Evolutionary conservation across 2,888 invertebrate genomes (phyloP).

Genomic region (Entomobrya multifasciata): DNA sequence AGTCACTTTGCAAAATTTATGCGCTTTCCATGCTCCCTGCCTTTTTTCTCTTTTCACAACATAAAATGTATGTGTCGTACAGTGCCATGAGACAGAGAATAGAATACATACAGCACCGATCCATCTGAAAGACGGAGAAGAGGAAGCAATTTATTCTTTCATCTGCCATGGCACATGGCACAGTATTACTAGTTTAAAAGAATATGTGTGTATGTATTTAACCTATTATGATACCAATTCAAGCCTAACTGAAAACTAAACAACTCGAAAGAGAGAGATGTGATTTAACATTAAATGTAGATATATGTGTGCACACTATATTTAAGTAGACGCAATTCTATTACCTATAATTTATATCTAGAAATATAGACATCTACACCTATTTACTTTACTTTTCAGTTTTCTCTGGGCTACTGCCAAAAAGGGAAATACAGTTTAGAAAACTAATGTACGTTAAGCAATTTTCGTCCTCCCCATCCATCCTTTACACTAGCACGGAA

Average conservation of each 20-base stretch:
- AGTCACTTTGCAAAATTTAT: conserved; percentile 63
- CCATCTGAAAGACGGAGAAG: conserved; percentile 30
- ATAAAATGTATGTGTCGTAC: conserved; percentile 7
- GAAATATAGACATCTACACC: background rate
- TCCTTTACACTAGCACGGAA: no score
- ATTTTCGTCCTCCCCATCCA: background rate
- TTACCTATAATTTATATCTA: background rate
- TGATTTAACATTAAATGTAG: conserved; percentile 32
- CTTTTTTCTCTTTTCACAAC: conserved; percentile 26
- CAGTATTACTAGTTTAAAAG: conserved; percentile 1
- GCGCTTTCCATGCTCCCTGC: conserved; percentile 59
- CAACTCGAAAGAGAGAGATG: conserved; percentile 34
- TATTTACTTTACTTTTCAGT: background rate
- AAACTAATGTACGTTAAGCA: background rate
- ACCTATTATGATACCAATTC: background rate
- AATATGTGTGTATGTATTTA: background rate
- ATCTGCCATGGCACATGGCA: conserved; percentile 32
- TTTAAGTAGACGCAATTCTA: no score
- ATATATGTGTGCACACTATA: no score
- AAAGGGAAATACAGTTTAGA: conserved; percentile 12
- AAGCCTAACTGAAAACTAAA: background rate
- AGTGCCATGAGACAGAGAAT: background rate
- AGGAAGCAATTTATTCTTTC: conserved; percentile 48
- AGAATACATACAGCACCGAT: conserved; percentile 15
- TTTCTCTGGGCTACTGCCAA: conserved; percentile 35